Evolutionary conservation across 2,113 vertebrate species (phyloP), one percentile per base, ranked within the genome.

Genomic region (Aldabrachelys gigantea): DNA sequence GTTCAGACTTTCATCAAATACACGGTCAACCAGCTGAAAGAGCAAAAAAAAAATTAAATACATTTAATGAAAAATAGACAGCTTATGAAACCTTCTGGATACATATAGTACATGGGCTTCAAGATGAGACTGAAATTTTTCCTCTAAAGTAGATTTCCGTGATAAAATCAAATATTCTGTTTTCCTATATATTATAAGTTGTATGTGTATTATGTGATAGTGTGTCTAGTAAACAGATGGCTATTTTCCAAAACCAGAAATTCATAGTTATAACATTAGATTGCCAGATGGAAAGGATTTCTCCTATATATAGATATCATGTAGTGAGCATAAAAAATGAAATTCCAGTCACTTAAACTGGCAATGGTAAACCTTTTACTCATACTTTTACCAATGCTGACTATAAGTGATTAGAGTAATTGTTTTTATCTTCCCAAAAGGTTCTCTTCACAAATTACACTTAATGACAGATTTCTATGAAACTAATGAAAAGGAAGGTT

Each of bases 1-100:
- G 98, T 99, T 99, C 91, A 99, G 99, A 97, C 99, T 99, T 98
- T 99, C 99, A 95, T 99, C 99, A 98, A 99, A 99, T 95, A 99
- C 99, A 82, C 99, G 99, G 96, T 99, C 99, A 96, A 99, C 99
- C 98, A 99, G 97, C 99, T 99, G 96, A 79, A 1, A 94, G 86
- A 53, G 49, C 35, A 79, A 84, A 89, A 89, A 93, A 97, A 94
- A 52, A 72, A 21, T 96, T 10, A 96, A 96, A 87, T 41, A 95
- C 10, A 59, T 21, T 89, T 91, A 84, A 79, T 95, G 88, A 96
- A 96, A 92, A 96, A 12, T 82, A 87, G 27, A 69, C n/a, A 88
- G n/a, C 85, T 95, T 94, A 94, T 92, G 57, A 96, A 97, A 93
- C 90, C 35, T 85, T 89, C 29, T 27, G 83, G 49, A 91, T 80